Conservation (phyloP, 1,140 invertebrate genomes). For the Drosophila grimshawi region DNA sequence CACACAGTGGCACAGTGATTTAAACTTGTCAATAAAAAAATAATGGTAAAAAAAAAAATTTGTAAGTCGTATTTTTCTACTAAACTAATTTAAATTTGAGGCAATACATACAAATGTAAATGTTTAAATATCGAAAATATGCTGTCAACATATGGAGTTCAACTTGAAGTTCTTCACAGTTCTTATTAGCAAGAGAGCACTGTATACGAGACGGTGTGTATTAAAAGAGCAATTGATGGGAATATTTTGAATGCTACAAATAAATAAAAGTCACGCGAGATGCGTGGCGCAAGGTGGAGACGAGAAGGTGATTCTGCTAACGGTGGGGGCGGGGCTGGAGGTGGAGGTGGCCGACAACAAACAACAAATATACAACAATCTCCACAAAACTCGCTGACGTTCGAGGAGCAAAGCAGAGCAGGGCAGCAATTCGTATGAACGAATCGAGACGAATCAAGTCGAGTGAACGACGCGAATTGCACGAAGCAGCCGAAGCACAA, state of each 20-base stretch:
- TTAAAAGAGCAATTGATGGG: constrained; percentile 31
- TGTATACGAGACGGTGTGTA: background rate
- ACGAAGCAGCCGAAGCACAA: constrained; percentile 23
- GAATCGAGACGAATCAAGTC: constrained; percentile 7
- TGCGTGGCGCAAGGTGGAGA: constrained; percentile 30
- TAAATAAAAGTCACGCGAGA: constrained; percentile 57
- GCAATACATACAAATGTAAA: too few relatives aligned
- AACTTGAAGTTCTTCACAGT: too few relatives aligned
- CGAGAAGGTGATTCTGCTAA: background rate
- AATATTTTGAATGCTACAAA: constrained; percentile 48
- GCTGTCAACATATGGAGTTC: too few relatives aligned
- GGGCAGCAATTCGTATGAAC: constrained; percentile 44
- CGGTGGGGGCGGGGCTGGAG: constrained; percentile 6
- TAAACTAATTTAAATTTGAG: too few relatives aligned
- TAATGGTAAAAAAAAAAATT: too few relatives aligned
- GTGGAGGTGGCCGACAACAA: constrained; percentile 39
- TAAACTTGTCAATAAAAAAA: too few relatives aligned
- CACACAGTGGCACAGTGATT: too few relatives aligned
- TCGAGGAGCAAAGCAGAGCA: constrained; percentile 9
- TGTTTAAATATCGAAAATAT: too few relatives aligned
- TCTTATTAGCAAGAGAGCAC: too few relatives aligned
- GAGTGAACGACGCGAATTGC: constrained; percentile 9
- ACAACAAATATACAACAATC: constrained; percentile 20
- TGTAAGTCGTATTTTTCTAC: too few relatives aligned
- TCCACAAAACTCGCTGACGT: constrained; percentile 22